Percentiles rank a stretch among this genome's conserved stretches.
Evolutionary conservation across 2,113 vertebrate species (phyloP).

Genomic region (Piliocolobus tephrosceles): DNA sequence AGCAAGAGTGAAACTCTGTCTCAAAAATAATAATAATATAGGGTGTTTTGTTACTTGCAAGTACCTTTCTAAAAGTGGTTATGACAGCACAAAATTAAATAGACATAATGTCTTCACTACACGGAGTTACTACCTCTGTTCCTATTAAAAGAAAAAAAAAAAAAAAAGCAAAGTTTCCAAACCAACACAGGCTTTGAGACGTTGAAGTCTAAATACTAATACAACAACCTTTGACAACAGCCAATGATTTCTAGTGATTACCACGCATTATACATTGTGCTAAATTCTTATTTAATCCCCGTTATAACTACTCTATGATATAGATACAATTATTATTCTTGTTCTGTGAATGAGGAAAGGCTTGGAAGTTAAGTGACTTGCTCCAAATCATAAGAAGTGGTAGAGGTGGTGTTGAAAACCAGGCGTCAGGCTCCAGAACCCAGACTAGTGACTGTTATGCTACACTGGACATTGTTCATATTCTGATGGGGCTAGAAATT

Average conservation of each 20-base stretch:
- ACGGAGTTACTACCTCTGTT: too few species aligned
- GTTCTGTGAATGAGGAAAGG: neutral
- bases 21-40: too few species aligned
- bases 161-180: neutral
- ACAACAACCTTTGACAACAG: neutral
- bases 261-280: too few species aligned
- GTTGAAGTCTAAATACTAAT: neutral
- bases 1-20: too few species aligned
- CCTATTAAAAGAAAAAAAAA: too few species aligned
- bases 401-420: neutral
- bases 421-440: neutral
- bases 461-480: too few species aligned
- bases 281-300: neutral
- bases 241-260: neutral
- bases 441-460: neutral
- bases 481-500: neutral
- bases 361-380: neutral
- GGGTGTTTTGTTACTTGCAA: too few species aligned
- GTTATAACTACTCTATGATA: neutral
- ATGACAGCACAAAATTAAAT: too few species aligned
- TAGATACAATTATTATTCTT: neutral
- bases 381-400: neutral
- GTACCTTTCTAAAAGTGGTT: too few species aligned
- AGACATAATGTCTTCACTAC: too few species aligned
- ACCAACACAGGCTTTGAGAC: neutral